phyloP scores from a whole-genome alignment of 37 sponge, comb jelly and placozoan species.

The Tethya wilhelma region DNA sequence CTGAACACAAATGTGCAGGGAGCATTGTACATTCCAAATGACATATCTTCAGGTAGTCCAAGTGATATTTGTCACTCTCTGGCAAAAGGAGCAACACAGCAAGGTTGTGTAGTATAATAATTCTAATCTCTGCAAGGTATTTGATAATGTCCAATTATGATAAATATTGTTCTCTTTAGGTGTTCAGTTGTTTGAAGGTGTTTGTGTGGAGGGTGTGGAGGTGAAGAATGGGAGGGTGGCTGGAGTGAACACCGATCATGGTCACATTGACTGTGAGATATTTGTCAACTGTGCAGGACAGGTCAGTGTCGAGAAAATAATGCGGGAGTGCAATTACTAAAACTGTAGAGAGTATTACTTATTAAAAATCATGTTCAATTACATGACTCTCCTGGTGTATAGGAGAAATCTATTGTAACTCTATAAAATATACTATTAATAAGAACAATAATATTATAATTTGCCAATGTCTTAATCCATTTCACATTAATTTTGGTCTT shows the following conservation, averaged over 20 bases:
- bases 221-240: slow-evolving; percentile 54
- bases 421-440: too few species aligned
- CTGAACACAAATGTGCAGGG: too few species aligned
- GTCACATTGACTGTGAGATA: slow-evolving; percentile 70
- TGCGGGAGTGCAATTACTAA: too few species aligned
- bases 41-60: slow-evolving; percentile 27
- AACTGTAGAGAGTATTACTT: too few species aligned
- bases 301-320: too few species aligned
- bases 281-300: slow-evolving; percentile 86
- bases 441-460: too few species aligned
- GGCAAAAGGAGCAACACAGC: slow-evolving; percentile 30
- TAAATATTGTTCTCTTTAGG: background rate
- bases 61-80: slow-evolving; percentile 41
- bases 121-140: background rate
- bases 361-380: too few species aligned
- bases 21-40: slow-evolving; percentile 11
- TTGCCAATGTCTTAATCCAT: too few species aligned
- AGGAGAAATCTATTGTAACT: too few species aligned
- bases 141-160: background rate
- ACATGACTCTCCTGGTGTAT: too few species aligned
- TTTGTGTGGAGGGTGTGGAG: slow-evolving; percentile 58
- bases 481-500: too few species aligned
- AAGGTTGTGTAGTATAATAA: slow-evolving; percentile 26
- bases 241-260: slow-evolving; percentile 72
- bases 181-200: slow-evolving; percentile 62